A percentile compares a stretch with the other conserved stretches of the same genome.
Evolutionary conservation across 2,797 vertebrate species (phyloP).

Genomic region (Mallotus villosus): DNA sequence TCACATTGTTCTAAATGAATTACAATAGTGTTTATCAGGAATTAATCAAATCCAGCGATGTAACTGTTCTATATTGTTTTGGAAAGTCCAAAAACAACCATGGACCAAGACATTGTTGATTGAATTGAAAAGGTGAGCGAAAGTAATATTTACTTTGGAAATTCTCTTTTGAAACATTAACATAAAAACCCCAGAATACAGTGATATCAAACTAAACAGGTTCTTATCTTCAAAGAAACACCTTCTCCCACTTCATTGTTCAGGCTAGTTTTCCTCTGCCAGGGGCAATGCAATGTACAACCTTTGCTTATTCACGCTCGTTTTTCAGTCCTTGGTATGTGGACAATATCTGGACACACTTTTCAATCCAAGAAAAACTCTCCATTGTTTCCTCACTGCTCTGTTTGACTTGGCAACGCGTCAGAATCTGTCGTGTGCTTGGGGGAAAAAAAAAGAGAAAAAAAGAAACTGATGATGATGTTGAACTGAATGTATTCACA

Average conservation of each 20-base stretch:
- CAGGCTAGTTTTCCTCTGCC: slow-evolving; percentile 26
- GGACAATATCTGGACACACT: slow-evolving; percentile 46
- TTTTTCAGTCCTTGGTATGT: slow-evolving; percentile 32
- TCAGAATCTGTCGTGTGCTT: background rate
- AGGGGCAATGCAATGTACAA: slow-evolving; percentile 19
- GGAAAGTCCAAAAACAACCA: background rate
- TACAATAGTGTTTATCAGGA: background rate
- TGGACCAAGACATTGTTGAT: slow-evolving; percentile 20
- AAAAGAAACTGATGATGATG: background rate
- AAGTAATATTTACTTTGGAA: background rate
- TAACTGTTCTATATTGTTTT: slow-evolving; percentile 16
- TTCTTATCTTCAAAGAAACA: slow-evolving; percentile 66
- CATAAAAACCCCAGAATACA: slow-evolving; percentile 25
- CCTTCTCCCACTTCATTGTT: slow-evolving; percentile 47
- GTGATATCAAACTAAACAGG: slow-evolving; percentile 37
- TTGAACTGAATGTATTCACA: no score
- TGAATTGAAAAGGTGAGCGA: slow-evolving; percentile 16
- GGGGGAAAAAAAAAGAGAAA: background rate
- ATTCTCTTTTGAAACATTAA: slow-evolving; percentile 39
- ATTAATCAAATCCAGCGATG: background rate
- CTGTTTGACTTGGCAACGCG: slow-evolving; percentile 29
- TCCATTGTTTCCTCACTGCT: slow-evolving; percentile 48
- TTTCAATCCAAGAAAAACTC: slow-evolving; percentile 41
- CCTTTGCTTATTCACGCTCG: slow-evolving; percentile 43
- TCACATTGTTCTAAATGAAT: background rate